Base-by-base conservation (phyloP, 2,888 invertebrate genomes). In the Bombylius major region DNA sequence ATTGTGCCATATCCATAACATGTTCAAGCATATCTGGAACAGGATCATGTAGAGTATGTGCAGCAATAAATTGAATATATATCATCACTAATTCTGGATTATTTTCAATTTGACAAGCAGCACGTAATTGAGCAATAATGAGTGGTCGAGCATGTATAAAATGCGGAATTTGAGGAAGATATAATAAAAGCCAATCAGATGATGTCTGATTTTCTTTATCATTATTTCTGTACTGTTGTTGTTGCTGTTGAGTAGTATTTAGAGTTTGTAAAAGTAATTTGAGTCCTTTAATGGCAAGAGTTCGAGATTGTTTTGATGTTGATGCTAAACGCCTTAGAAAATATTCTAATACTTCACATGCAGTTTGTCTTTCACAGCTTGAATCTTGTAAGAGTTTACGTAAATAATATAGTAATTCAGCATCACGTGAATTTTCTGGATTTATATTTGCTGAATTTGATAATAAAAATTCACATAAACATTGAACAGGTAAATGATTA, bases 401-500 rank as follows among this genome's bases (percentile, higher is more conserved):
- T 60, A 82, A 70, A 66, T 81, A 82, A 31, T 75, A 76, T 52
- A 81, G 73, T 61, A 93, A 75, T 71, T 93, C 91, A 8, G 75
- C 75, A 65, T 87, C 84, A 61, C 87, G 86, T 39, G 66, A 69
- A 54, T 74, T 75, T 55, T 87, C 85, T n/a, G 82, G 77, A 65
- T 83, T 83, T 62, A 85, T 84, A 59, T 81, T 80, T 4, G 78
- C 77, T 1, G 81, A 76, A 55, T 81, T 81, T 59, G 84, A 82
- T 4, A 95, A 80, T 51, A 97, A 79, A 76, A 96, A 96, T 77
- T 97, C 97, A 77, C 97, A 97, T 51, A 98, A 79, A 69, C 96
- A 97, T 69, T 96, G 96, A n/a, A 97, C 94, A 0, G 97, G 97
- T 31, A 98, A 77, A 64, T 94, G 89, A 67, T 89, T 87, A 61